Base-by-base conservation (phyloP, 2,888 invertebrate genomes). In the Platycnemis pennipes region DNA sequence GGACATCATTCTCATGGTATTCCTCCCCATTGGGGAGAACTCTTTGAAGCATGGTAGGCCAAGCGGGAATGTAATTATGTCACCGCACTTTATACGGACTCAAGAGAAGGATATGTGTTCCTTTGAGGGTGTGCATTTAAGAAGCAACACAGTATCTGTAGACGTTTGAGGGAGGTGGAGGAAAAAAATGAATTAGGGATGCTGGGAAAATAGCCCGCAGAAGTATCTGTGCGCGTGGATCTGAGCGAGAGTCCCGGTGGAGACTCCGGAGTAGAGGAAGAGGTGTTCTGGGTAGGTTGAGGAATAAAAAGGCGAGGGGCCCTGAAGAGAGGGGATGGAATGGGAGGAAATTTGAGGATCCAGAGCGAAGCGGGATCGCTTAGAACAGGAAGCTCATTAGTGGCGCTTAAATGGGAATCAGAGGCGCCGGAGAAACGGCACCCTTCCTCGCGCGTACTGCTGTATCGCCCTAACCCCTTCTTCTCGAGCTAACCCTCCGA, bases 361-460 rank as follows among this genome's bases (percentile, higher is more conserved):
- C 63, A 26, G 63, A 63, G 63, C 22, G 77, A 26, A 56, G 77
- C 77, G 77, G 16, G 91, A 91, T 63, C 63, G 42, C 91, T 91
- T 91, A 44, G 56, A 91, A 91, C 91, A 63, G 91, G 91, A 63
- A 91, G 91, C 91, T 91, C 91, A 91, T 91, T 91, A 91, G 91
- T 91, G 69, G 42, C 69, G 91, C 91, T 91, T 91, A 91, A 91
- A 44, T 42, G 63, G 63, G 91, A 91, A 91, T 69, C 91, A 77
- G 77, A 77, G 77, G 63, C 91, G 87, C 87, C 45, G 69, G 42
- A 37, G 44, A 31, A 37, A 11, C 77, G 77, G 77, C 37, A 16
- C 31, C 77, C 13, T 3, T 26, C 63, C 63, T 63, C 63, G 63
- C 26, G 77, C 11, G 77, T 37, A 37, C 37, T 37, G 16, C 37